Evolutionary conservation across 2,113 vertebrate genomes (phyloP).

Genomic region (Phylloscopus trochilus): DNA sequence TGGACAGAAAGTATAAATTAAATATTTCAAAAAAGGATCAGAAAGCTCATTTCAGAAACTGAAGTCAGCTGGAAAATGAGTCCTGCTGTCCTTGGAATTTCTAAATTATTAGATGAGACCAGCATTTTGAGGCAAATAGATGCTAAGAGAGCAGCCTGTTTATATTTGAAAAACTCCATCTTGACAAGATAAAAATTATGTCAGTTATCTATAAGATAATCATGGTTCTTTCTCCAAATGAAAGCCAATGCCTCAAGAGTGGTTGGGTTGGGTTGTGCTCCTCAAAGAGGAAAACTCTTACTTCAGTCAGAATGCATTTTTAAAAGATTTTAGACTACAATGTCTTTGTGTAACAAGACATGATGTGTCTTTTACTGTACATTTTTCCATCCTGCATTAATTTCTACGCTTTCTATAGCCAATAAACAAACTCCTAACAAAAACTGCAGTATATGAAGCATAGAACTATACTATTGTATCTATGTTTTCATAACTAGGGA

Average conservation of each 20-base stretch:
- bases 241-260: neutral
- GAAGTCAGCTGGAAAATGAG: conserved; percentile 37
- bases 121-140: neutral
- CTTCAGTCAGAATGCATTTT: neutral
- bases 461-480: neutral
- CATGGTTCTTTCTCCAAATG: neutral
- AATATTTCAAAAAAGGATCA: conserved; percentile 20
- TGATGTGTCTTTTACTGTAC: neutral
- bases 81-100: conserved; percentile 8
- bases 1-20: conserved; percentile 28
- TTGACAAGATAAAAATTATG: neutral
- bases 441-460: neutral
- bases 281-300: neutral
- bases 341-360: neutral
- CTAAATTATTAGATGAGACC: neutral
- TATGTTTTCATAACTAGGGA: neutral
- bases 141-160: neutral
- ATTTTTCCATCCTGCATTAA: neutral
- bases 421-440: neutral
- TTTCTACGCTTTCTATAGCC: neutral
- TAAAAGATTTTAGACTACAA: neutral
- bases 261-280: neutral
- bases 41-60: neutral
- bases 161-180: neutral
- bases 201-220: neutral